These are phyloP conservation scores for Ormyrus labotus DNA, from an alignment of 2,888 invertebrate species.

Conservation along the genomic window DNA sequence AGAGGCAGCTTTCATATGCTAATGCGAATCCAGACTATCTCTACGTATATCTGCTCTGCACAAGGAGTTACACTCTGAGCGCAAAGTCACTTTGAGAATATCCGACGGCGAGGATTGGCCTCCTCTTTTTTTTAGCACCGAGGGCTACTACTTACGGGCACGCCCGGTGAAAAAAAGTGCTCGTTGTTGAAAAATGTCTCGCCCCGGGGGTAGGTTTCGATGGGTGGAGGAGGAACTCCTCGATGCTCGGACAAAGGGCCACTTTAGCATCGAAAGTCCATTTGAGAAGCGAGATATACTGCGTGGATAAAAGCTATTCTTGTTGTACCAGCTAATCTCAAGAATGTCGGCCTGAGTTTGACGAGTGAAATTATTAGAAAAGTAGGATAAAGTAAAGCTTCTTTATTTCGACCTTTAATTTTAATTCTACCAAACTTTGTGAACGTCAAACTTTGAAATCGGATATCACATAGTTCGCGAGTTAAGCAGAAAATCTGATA, in stretches of 20 bases:
- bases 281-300: conserved; percentile 55
- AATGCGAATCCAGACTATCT: conserved; percentile 54
- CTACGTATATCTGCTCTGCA: not conserved
- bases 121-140: too few species aligned
- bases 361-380: too few species aligned
- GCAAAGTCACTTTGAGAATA: conserved; percentile 47
- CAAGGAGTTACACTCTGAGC: conserved; percentile 40
- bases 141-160: not conserved
- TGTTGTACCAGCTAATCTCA: conserved; percentile 59
- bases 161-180: not conserved
- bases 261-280: conserved; percentile 62
- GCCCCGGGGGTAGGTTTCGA: conserved; percentile 18
- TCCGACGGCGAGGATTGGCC: conserved; percentile 31
- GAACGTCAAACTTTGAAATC: conserved; percentile 14
- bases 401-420: too few species aligned
- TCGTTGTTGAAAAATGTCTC: conserved; percentile 13
- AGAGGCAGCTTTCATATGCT: conserved; percentile 65
- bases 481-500: conserved; percentile 57
- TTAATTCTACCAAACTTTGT: too few species aligned
- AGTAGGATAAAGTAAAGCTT: too few species aligned
- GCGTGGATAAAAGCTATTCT: conserved; percentile 18
- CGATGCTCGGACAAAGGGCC: conserved; percentile 37
- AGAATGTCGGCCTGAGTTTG: too few species aligned
- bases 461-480: conserved; percentile 24
- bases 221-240: conserved; percentile 12